Conservation (phyloP, 2,113 vertebrate species). For the Solea senegalensis region DNA sequence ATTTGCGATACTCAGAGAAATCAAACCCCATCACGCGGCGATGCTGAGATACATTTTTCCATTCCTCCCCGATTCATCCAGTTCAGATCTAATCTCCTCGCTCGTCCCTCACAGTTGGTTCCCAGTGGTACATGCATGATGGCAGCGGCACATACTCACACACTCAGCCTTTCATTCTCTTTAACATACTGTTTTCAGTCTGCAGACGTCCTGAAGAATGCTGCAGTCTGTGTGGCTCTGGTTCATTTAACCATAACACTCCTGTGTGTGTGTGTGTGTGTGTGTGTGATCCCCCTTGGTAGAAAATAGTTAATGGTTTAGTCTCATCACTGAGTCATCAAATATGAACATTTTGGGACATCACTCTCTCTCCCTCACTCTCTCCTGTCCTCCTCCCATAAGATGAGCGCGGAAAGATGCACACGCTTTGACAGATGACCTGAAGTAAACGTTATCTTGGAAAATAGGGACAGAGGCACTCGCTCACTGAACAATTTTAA, state of each 20-base stretch:
- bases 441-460: no score
- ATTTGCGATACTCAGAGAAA: slow-evolving; percentile 67
- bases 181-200: slow-evolving; percentile 35
- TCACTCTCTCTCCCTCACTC: background rate
- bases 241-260: slow-evolving; percentile 56
- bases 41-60: slow-evolving; percentile 74
- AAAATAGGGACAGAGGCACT: no score
- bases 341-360: no score
- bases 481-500: no score
- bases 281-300: no score
- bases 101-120: slow-evolving; percentile 50
- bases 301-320: no score
- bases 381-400: slow-evolving; percentile 16
- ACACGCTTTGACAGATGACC: no score
- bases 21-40: slow-evolving; percentile 56
- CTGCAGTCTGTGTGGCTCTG: slow-evolving; percentile 48
- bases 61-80: slow-evolving; percentile 63
- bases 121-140: slow-evolving; percentile 50
- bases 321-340: no score
- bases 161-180: slow-evolving; percentile 3
- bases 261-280: slow-evolving; percentile 35
- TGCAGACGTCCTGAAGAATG: slow-evolving; percentile 39
- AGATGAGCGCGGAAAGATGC: no score
- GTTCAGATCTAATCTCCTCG: slow-evolving; percentile 68
- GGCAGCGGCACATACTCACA: slow-evolving; percentile 38